phyloP scores from a whole-genome alignment of 2,888 invertebrate species.

The Latrodectus elegans region DNA sequence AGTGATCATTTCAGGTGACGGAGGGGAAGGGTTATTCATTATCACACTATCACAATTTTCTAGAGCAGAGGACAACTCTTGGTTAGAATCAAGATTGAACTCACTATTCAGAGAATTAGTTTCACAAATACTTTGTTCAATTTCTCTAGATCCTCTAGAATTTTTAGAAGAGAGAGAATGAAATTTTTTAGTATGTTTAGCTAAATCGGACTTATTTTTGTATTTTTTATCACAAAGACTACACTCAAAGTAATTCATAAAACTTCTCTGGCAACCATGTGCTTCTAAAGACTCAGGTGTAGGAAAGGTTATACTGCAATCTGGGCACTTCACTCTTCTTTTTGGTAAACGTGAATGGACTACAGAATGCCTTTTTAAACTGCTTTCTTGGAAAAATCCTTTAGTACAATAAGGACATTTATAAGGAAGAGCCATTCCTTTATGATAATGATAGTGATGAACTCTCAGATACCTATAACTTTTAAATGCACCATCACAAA shows the following conservation, averaged over 20 bases:
- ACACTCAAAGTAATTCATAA: slow-evolving; percentile 2
- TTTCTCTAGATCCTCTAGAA: background rate
- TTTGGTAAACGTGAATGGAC: slow-evolving; percentile 16
- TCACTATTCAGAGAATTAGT: too few species aligned
- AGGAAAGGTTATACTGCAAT: slow-evolving; percentile 16
- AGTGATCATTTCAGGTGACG: too few species aligned
- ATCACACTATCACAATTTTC: too few species aligned
- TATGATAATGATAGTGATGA: slow-evolving; percentile 37
- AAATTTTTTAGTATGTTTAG: slow-evolving; percentile 20
- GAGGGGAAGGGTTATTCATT: too few species aligned
- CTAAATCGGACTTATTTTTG: slow-evolving; percentile 17
- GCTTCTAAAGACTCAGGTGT: background rate
- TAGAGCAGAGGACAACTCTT: too few species aligned
- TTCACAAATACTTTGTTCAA: too few species aligned
- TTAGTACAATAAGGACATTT: slow-evolving; percentile 33
- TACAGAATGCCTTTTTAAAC: slow-evolving; percentile 36
- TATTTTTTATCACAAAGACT: slow-evolving; percentile 37
- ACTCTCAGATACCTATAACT: slow-evolving; percentile 40
- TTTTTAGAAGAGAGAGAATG: background rate
- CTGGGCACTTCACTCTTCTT: slow-evolving; percentile 5
- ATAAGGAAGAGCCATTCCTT: slow-evolving; percentile 24
- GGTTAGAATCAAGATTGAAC: too few species aligned
- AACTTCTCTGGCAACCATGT: background rate
- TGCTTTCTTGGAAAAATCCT: slow-evolving; percentile 37
- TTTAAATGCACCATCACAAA: slow-evolving; percentile 48